These are phyloP conservation scores for Aphrocallistes beatrix DNA, from an alignment of 37 sponge, comb jelly and placozoan species.

Conservation along the genomic window DNA sequence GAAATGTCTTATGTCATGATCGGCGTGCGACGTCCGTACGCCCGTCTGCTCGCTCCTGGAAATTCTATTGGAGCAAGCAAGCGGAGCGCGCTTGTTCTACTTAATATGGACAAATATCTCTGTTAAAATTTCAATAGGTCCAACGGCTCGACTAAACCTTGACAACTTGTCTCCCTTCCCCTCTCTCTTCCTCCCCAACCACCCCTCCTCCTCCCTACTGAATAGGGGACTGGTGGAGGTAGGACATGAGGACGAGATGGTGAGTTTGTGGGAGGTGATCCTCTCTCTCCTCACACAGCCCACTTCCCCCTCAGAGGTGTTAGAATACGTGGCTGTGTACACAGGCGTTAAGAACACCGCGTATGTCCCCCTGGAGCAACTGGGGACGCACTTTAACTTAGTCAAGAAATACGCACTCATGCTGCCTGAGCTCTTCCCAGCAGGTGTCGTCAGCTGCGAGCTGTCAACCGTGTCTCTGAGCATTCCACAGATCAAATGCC, in stretches of 20 bases:
- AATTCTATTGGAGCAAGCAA: too few relatives aligned
- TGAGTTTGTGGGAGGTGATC: not conserved
- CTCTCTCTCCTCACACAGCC: not conserved
- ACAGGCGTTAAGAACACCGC: not conserved
- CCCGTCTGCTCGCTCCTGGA: too few relatives aligned
- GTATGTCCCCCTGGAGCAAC: not conserved
- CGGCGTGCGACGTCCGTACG: too few relatives aligned
- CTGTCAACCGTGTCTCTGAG: not conserved
- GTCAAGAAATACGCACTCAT: not conserved
- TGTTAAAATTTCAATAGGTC: too few relatives aligned
- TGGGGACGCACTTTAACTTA: not conserved
- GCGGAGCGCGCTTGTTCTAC: too few relatives aligned
- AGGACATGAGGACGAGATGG: not conserved
- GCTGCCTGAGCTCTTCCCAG: not conserved
- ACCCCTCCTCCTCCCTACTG: not conserved
- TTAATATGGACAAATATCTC: too few relatives aligned
- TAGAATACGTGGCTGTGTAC: not conserved
- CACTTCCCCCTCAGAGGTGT: not conserved
- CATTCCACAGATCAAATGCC: not conserved
- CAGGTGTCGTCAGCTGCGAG: not conserved
- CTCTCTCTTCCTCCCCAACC: not conserved
- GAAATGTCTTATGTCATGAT: too few relatives aligned
- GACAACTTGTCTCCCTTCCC: not conserved
- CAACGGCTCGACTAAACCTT: too few relatives aligned
- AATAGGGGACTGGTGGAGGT: not conserved